These are phyloP conservation scores for Syngnathus floridae DNA, from an alignment of 2,113 vertebrate species.

Conservation along the genomic window DNA sequence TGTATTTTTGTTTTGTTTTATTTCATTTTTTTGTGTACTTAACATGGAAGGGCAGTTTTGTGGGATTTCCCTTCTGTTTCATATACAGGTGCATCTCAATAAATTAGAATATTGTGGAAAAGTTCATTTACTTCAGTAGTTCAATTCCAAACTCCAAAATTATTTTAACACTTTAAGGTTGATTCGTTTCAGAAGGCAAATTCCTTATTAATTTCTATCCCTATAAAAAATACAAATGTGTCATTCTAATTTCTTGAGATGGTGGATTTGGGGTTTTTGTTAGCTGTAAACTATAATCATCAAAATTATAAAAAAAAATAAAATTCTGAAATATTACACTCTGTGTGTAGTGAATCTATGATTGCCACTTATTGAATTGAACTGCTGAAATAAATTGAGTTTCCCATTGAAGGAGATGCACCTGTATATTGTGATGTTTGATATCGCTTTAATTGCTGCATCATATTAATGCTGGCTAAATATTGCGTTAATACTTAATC, in stretches of 20 bases:
- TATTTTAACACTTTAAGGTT: background rate
- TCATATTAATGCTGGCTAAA: background rate
- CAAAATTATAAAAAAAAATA: constrained; percentile 2
- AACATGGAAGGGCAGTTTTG: background rate
- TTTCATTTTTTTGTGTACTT: background rate
- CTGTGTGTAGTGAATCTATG: constrained; percentile 4
- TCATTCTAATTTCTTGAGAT: constrained; percentile 9
- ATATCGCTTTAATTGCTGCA: background rate
- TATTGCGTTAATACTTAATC: background rate
- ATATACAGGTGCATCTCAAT: constrained; percentile 6
- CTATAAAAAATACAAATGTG: background rate
- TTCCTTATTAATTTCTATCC: background rate
- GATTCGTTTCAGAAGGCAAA: background rate
- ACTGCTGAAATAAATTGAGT: background rate
- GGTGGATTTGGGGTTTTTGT: background rate
- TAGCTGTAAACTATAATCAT: constrained; percentile 3
- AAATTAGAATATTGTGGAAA: constrained; percentile 2
- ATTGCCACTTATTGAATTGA: background rate
- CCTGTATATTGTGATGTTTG: background rate
- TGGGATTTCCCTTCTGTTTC: constrained; percentile 1
- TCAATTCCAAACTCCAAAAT: background rate
- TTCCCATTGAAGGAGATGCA: background rate
- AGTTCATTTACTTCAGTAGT: background rate
- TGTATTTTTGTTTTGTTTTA: constrained; percentile 1
- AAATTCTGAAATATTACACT: background rate